Base-by-base conservation (phyloP, 2,888 invertebrate species). In the Amorpha juglandis region DNA sequence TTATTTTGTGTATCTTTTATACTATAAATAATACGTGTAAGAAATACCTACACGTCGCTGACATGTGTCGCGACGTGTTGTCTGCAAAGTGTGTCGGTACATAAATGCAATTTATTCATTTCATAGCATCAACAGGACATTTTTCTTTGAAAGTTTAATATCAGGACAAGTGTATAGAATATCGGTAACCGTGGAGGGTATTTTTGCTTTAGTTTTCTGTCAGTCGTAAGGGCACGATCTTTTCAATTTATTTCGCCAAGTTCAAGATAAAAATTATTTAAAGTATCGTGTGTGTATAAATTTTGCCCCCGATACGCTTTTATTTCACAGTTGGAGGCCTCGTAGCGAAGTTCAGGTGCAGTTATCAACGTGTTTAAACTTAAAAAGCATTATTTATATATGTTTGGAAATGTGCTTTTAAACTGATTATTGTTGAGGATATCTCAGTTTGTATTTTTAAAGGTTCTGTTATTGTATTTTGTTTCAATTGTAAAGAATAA, bases 231-330 rank as follows among this genome's bases (percentile, higher is more conserved):
- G 19, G 77, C 76, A 76, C 74, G 74, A 68, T 71, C 67, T 70
- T 82, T 78, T 58, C 58, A 58, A 58, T 58, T 58, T 79, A 80
- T 78, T 76, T 80, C 71, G 71, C 67, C 69, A 58, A 77, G 68
- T 74, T 69, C 62, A 16, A 75, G 80, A 82, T 81, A 82, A 81
- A 79, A 78, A 79, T 73, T 74, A 75, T 81, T 79, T 77, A 76
- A 75, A 78, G 76, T 71, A 76, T 74, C 73, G 70, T 71, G 73
- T 70, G 69, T 74, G 73, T 75, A 80, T 78, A 77, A 74, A 78
- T 77, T 72, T 67, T 63, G 58, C 67, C 66, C 67, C 71, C 12
- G 53, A 64, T 64, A 38, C 14, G 38, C 63, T 63, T 63, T 63
- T 63, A 35, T 51, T 38, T 50, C 58, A 19, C 58, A 42, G 58